phyloP scores from a whole-genome alignment of 2,888 invertebrate species.

The Seira musarum region DNA sequence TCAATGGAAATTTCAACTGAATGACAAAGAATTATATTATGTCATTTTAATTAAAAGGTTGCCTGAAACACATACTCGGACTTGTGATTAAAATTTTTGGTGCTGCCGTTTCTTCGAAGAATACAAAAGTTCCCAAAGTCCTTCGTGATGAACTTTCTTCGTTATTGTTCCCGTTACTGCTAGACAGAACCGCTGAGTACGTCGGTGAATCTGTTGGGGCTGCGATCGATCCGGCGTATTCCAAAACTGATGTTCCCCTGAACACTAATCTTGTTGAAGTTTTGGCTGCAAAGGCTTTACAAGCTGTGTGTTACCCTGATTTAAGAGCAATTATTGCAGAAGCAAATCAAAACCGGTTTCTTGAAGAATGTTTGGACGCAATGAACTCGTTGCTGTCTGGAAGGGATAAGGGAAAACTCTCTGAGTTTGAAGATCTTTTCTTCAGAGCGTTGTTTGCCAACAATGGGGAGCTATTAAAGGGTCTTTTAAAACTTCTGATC shows the following conservation, averaged over 20 bases:
- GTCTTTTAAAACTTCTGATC: slow-evolving; percentile 61
- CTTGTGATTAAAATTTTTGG: slow-evolving; percentile 77
- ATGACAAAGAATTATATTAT: neutral
- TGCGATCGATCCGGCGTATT: slow-evolving; percentile 59
- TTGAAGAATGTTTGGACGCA: slow-evolving; percentile 61
- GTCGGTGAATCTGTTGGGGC: slow-evolving; percentile 65
- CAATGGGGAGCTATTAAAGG: slow-evolving; percentile 60
- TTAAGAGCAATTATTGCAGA: slow-evolving; percentile 60
- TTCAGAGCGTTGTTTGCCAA: slow-evolving; percentile 51
- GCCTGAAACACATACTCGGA: slow-evolving; percentile 78
- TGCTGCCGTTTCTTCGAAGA: slow-evolving; percentile 70
- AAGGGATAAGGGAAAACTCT: slow-evolving; percentile 49
- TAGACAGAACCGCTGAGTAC: slow-evolving; percentile 67
- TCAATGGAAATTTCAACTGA: neutral
- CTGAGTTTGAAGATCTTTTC: slow-evolving; percentile 57
- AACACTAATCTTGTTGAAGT: slow-evolving; percentile 63
- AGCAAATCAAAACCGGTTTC: slow-evolving; percentile 59
- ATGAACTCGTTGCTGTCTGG: slow-evolving; percentile 53
- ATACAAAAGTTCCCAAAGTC: slow-evolving; percentile 66
- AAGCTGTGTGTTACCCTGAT: slow-evolving; percentile 61
- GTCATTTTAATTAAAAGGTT: slow-evolving; percentile 40
- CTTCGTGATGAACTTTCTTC: slow-evolving; percentile 60
- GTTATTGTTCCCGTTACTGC: slow-evolving; percentile 62
- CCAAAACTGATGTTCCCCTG: slow-evolving; percentile 65
- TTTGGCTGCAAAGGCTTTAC: slow-evolving; percentile 53